Conservation (phyloP, 1,140 invertebrate species). For the Venturia canescens region DNA sequence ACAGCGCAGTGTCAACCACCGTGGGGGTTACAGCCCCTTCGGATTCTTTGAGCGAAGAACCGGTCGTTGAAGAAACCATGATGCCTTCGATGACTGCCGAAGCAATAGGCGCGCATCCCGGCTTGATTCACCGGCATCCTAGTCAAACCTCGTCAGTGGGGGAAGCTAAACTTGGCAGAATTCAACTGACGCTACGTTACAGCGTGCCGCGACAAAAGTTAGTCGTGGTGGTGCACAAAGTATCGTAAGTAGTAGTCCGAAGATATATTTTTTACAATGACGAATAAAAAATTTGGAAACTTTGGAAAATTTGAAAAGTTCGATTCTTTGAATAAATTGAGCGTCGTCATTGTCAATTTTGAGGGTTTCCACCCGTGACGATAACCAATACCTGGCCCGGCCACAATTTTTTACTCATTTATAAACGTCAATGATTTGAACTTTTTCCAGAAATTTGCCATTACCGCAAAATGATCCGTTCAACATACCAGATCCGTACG, state of each 20-base stretch:
- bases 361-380: no score
- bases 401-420: no score
- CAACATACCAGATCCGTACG: slow-evolving; percentile 96
- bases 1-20: slow-evolving; percentile 56
- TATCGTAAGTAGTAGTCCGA: slow-evolving; percentile 83
- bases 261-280: background rate
- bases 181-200: slow-evolving; percentile 92
- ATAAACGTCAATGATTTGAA: background rate
- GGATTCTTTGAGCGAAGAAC: slow-evolving; percentile 54
- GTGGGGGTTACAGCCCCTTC: slow-evolving; percentile 55
- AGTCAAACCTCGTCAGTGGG: slow-evolving; percentile 80
- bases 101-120: slow-evolving; percentile 57
- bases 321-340: no score
- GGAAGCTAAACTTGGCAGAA: slow-evolving; percentile 85
- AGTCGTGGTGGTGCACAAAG: slow-evolving; percentile 90
- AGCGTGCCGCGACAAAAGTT: slow-evolving; percentile 89
- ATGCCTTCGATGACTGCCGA: slow-evolving; percentile 63
- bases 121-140: slow-evolving; percentile 69
- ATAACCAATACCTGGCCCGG: no score
- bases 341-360: no score
- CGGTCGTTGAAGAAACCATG: slow-evolving; percentile 66
- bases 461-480: slow-evolving; percentile 85
- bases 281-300: background rate
- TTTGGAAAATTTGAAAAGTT: background rate
- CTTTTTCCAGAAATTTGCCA: slow-evolving; percentile 86